A percentile compares a stretch with the other conserved stretches of the same genome.
Evolutionary conservation across 2,888 invertebrate genomes (phyloP).

Genomic region (Melipona bicolor): DNA sequence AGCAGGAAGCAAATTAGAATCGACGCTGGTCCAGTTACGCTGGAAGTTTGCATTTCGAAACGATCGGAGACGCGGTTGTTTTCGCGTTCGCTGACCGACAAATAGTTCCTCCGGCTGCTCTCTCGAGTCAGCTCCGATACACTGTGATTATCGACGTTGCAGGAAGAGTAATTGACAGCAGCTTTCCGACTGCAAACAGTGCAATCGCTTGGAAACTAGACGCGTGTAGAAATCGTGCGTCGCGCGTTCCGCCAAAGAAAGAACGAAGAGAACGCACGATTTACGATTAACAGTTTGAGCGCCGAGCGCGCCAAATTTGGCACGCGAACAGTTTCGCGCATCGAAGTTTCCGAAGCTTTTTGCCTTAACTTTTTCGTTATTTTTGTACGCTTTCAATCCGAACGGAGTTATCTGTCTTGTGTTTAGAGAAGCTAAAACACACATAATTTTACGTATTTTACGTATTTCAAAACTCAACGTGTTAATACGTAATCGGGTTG

Average conservation of each 20-base stretch:
- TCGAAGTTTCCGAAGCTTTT: no score
- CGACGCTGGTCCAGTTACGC: slow-evolving; percentile 3
- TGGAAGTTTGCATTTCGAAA: slow-evolving; percentile 8
- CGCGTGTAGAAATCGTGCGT: slow-evolving; percentile 33
- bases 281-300: no score
- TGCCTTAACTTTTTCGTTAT: no score
- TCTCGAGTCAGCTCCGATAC: background rate
- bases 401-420: no score
- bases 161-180: slow-evolving; percentile 33
- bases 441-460: no score
- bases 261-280: background rate
- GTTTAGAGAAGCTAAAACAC: no score
- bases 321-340: no score
- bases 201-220: slow-evolving; percentile 23
- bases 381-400: no score
- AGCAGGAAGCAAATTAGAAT: slow-evolving; percentile 14
- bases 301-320: no score
- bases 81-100: background rate
- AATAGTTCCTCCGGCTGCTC: background rate
- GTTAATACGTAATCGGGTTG: slow-evolving; percentile 2
- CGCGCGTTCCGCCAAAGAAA: background rate
- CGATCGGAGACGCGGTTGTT: background rate
- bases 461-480: no score
- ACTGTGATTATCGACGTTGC: slow-evolving; percentile 20
- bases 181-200: slow-evolving; percentile 35